These are phyloP conservation scores for Chloropsis hardwickii DNA, from an alignment of 2,113 vertebrate species.

Conservation along the genomic window DNA sequence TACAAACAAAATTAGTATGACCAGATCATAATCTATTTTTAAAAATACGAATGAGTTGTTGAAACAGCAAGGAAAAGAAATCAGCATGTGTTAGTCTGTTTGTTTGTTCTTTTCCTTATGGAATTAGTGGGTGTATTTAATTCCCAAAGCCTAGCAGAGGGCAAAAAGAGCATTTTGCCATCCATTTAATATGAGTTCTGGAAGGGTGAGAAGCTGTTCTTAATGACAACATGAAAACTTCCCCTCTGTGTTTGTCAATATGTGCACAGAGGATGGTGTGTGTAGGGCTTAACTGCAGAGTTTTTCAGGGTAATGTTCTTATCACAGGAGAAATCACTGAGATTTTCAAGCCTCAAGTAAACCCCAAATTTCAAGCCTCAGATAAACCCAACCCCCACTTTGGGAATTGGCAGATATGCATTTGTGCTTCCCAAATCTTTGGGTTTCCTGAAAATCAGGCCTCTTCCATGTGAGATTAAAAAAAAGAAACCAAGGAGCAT, in stretches of 20 bases:
- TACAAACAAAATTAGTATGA: constrained; percentile 33
- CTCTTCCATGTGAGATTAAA: neutral
- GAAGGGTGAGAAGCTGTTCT: constrained; percentile 9
- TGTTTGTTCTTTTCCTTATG: constrained; percentile 34
- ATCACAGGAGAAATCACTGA: neutral
- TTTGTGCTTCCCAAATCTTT: neutral
- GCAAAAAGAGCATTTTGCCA: constrained; percentile 27
- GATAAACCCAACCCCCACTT: neutral
- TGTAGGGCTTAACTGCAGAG: neutral
- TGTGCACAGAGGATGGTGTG: neutral
- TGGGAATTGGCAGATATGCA: neutral
- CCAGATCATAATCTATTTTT: constrained; percentile 36
- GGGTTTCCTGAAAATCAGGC: neutral
- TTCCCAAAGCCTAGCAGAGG: constrained; percentile 20
- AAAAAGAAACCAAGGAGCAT: neutral
- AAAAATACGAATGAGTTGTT: constrained; percentile 3
- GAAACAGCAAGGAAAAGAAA: constrained; percentile 25
- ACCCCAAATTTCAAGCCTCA: neutral
- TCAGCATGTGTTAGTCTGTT: constrained; percentile 8
- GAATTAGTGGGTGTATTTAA: constrained; percentile 35
- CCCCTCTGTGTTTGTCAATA: neutral
- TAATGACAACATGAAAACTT: neutral
- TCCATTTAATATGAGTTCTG: neutral
- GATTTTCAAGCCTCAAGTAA: neutral
- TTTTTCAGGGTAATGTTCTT: neutral